Percentiles rank a stretch among this genome's conserved stretches.
These are phyloP conservation scores for Busseola fusca DNA, from an alignment of 2,888 invertebrate species.

Conservation along the genomic window DNA sequence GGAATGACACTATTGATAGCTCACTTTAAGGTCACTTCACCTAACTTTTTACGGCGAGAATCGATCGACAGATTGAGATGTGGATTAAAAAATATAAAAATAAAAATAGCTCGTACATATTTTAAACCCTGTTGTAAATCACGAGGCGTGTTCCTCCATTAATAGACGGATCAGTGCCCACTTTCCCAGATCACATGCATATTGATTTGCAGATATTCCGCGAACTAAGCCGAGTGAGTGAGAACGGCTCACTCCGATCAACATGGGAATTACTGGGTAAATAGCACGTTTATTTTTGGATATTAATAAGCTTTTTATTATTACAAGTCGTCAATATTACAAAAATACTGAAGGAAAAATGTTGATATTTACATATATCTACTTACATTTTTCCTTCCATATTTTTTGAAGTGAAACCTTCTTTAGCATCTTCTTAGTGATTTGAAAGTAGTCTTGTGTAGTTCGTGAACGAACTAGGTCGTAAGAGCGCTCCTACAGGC, in stretches of 20 bases:
- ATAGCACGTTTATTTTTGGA: neutral
- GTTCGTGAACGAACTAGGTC: too few species aligned
- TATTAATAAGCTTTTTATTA: neutral
- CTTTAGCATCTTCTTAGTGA: too few species aligned
- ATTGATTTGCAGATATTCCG: slow-evolving; percentile 26
- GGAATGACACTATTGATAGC: too few species aligned
- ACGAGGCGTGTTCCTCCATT: slow-evolving; percentile 22
- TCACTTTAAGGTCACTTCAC: too few species aligned
- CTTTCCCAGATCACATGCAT: slow-evolving; percentile 19
- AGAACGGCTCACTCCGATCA: slow-evolving; percentile 3
- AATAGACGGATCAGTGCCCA: slow-evolving; percentile 24
- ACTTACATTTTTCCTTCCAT: too few species aligned
- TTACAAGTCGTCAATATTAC: too few species aligned
- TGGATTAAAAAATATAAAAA: neutral
- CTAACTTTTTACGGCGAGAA: too few species aligned
- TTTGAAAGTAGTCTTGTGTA: too few species aligned
- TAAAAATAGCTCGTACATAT: neutral
- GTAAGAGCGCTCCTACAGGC: too few species aligned
- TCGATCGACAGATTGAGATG: neutral
- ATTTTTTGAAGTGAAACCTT: too few species aligned
- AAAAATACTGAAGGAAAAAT: too few species aligned
- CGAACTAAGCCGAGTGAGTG: slow-evolving; percentile 20
- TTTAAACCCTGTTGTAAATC: neutral
- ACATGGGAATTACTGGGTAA: neutral
- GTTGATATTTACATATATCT: too few species aligned